Evolutionary conservation across 2,888 invertebrate genomes (phyloP).

Genomic region (Craniophora ligustri): DNA sequence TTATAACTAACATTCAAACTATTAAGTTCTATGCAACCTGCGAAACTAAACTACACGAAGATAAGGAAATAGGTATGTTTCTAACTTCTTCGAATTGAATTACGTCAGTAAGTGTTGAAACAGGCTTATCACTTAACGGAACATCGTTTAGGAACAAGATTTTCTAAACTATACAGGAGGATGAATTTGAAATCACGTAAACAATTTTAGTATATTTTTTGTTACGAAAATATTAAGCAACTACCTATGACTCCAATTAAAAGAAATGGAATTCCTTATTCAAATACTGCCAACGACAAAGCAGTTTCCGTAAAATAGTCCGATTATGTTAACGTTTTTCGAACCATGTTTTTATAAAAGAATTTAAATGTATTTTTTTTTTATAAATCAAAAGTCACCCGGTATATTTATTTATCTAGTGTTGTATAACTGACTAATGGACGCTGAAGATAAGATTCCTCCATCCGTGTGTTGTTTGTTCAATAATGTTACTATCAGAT

Average conservation of each 20-base stretch:
- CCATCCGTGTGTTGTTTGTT: constrained; percentile 66
- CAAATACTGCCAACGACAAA: too few relatives aligned
- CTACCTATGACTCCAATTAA: too few relatives aligned
- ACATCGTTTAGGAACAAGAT: constrained; percentile 50
- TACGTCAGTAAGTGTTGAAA: constrained; percentile 41
- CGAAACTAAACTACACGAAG: constrained; percentile 1
- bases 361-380: too few relatives aligned
- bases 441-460: constrained; percentile 60
- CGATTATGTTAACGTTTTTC: too few relatives aligned
- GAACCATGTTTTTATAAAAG: too few relatives aligned
- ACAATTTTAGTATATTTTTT: too few relatives aligned
- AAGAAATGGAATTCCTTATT: too few relatives aligned
- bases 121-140: constrained; percentile 44
- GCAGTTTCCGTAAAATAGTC: too few relatives aligned
- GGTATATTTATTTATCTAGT: constrained; percentile 43
- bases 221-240: too few relatives aligned
- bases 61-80: constrained; percentile 4
- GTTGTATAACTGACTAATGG: constrained; percentile 37
- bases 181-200: too few relatives aligned
- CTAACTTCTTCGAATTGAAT: constrained; percentile 28
- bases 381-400: too few relatives aligned
- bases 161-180: constrained; percentile 41
- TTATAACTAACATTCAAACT: too few relatives aligned
- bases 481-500: constrained; percentile 68
- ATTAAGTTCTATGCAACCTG: neutral